Evolutionary conservation across 2,888 invertebrate species (phyloP).

Genomic region (Cheilosia variabilis): DNA sequence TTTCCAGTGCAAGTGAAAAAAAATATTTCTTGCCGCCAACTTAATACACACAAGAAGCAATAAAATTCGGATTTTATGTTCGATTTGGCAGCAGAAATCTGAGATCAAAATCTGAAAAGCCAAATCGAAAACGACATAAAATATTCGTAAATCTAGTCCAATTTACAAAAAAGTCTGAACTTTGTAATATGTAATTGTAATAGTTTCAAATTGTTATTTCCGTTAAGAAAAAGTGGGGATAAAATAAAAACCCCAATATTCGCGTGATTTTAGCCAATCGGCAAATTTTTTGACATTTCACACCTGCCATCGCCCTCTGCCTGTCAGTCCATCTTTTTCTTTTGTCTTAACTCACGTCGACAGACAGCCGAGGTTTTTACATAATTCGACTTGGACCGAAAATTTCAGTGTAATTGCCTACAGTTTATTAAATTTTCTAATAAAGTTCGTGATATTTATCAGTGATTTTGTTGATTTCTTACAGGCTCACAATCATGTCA

Average conservation of each 20-base stretch:
- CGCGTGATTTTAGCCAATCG: slow-evolving; percentile 42
- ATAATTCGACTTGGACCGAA: slow-evolving; percentile 69
- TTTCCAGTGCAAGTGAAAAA: no score
- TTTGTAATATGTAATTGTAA: no score
- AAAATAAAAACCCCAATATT: slow-evolving; percentile 2
- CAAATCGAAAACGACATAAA: no score
- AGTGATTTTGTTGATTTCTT: slow-evolving; percentile 38
- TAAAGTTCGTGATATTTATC: slow-evolving; percentile 12
- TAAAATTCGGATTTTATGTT: no score
- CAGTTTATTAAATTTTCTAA: slow-evolving; percentile 29
- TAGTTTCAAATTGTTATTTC: not conserved
- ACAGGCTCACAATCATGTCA: slow-evolving; percentile 79
- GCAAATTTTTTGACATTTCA: slow-evolving; percentile 46
- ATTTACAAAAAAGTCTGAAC: not conserved
- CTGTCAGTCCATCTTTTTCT: slow-evolving; percentile 26
- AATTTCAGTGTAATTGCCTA: slow-evolving; percentile 64
- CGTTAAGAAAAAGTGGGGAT: not conserved
- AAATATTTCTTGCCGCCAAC: no score
- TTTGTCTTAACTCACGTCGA: slow-evolving; percentile 63
- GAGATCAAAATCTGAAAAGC: no score
- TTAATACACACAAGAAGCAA: no score
- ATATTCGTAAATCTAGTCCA: not conserved
- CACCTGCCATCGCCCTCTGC: not conserved
- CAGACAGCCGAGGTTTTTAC: slow-evolving; percentile 69
- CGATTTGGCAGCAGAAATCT: no score